Conservation (phyloP, 1,140 invertebrate genomes). For the Drosophila dunni region DNA sequence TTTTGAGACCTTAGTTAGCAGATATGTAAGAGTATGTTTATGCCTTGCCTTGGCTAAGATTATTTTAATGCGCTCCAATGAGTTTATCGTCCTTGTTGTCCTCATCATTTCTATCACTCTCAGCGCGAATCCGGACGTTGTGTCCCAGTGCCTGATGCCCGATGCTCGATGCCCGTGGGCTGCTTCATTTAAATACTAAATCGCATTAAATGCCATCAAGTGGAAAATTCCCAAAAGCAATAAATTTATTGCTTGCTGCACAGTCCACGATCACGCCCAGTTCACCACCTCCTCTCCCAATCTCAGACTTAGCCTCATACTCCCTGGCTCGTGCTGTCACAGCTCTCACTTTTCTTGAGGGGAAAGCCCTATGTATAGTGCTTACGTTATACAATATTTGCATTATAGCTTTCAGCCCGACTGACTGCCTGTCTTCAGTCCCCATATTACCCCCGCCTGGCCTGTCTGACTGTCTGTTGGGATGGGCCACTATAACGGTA, state of each 20-base stretch:
- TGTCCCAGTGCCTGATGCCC: conserved; percentile 7
- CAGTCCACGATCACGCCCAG: conserved; percentile 50
- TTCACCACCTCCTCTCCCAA: conserved; percentile 4
- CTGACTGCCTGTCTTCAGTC: conserved; percentile 17
- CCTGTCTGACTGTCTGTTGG: conserved; percentile 24
- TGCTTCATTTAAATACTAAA: conserved; percentile 83
- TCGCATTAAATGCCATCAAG: conserved; percentile 83
- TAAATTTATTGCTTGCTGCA: conserved; percentile 74
- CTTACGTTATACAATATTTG: conserved; percentile 75
- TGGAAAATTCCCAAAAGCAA: conserved; percentile 83
- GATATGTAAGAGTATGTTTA: conserved; percentile 32
- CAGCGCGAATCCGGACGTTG: conserved; percentile 28
- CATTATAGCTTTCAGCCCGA: conserved; percentile 62
- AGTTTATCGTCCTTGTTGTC: conserved; percentile 79
- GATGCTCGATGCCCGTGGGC: conserved; percentile 31
- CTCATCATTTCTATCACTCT: conserved; percentile 21
- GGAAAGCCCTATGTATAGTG: conserved; percentile 58
- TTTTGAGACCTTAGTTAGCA: conserved; percentile 39
- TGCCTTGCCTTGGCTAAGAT: conserved; percentile 59
- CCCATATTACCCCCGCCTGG: neutral
- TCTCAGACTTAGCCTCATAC: neutral
- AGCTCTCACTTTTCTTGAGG: conserved; percentile 61
- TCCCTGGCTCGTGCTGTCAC: conserved; percentile 1
- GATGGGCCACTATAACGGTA: conserved; percentile 37
- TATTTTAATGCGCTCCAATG: conserved; percentile 79